phyloP scores from a whole-genome alignment of 2,797 vertebrate genomes.

The Helicolenus hilgendorfi region DNA sequence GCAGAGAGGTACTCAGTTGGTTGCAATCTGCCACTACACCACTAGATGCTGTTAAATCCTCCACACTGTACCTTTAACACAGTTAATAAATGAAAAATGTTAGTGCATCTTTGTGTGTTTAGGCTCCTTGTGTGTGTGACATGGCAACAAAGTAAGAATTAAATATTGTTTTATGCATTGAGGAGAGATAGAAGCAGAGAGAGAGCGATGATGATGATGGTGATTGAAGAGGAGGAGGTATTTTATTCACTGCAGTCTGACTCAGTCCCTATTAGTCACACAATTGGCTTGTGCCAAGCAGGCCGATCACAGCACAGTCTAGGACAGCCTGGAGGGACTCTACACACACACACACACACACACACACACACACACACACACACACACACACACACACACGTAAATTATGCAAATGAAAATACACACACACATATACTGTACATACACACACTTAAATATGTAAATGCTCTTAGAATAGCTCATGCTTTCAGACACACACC shows the following conservation, averaged over 20 bases:
- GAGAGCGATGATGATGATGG: constrained; percentile 22
- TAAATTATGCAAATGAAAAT: constrained; percentile 1
- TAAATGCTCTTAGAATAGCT: background rate
- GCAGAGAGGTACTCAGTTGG: too few species aligned
- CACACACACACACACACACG: background rate
- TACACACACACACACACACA: constrained; percentile 6
- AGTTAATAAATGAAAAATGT: background rate
- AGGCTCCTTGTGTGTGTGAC: background rate
- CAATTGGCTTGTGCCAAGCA: constrained; percentile 62
- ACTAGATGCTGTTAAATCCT: too few species aligned
- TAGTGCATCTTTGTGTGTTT: background rate
- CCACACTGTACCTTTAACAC: background rate
- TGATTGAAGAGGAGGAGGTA: constrained; percentile 48
- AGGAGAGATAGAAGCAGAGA: background rate
- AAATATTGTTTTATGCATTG: constrained; percentile 16
- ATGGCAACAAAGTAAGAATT: background rate
- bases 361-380: background rate
- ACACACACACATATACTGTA: background rate
- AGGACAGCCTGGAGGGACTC: constrained; percentile 39
- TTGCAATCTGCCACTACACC: too few species aligned
- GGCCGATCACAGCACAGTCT: constrained; percentile 63
- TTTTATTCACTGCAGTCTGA: constrained; percentile 70
- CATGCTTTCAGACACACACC: background rate
- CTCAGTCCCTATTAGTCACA: constrained; percentile 79
- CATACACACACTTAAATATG: background rate